These are phyloP conservation scores for Dromiciops gliroides DNA, from an alignment of 2,113 vertebrate genomes.

Conservation along the genomic window DNA sequence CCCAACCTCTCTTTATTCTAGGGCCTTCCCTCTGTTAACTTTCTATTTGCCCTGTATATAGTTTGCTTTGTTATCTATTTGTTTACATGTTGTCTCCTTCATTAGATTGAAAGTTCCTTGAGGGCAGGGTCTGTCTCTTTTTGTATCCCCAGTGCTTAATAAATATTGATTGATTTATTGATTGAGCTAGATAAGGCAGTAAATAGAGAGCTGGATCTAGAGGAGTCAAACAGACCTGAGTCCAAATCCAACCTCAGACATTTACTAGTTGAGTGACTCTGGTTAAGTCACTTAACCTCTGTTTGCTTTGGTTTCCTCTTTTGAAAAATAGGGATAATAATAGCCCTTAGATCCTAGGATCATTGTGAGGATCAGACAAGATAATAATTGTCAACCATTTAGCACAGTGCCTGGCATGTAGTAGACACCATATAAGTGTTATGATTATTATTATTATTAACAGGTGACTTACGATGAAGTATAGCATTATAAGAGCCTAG, in stretches of 20 bases:
- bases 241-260: background rate
- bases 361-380: background rate
- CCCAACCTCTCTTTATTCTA: background rate
- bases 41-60: background rate
- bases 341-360: background rate
- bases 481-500: background rate
- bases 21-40: background rate
- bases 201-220: background rate
- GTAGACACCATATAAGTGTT: background rate
- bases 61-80: background rate
- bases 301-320: background rate
- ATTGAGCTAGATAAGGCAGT: background rate
- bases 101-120: background rate
- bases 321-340: background rate
- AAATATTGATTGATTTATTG: background rate
- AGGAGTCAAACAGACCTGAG: background rate
- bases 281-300: background rate
- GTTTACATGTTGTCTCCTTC: background rate
- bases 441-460: background rate
- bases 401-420: background rate
- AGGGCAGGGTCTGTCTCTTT: background rate
- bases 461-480: background rate
- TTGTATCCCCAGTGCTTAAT: background rate
- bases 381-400: background rate
- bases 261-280: background rate